Evolutionary conservation across 2,113 vertebrate genomes (phyloP), one percentile per base, ranked within the genome.

Genomic region (Psilopogon haemacephalus): DNA sequence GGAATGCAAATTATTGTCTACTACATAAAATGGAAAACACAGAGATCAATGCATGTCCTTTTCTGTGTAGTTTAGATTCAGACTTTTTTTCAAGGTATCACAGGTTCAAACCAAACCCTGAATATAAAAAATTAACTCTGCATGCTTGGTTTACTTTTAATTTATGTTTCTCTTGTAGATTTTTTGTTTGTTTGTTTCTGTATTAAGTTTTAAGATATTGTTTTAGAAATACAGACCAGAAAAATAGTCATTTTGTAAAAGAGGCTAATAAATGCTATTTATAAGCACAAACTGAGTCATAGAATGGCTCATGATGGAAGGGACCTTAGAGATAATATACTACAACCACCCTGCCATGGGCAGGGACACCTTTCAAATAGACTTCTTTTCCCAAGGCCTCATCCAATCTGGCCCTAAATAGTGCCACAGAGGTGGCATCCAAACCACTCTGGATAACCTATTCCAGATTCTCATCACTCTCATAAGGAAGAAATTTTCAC

Each of bases 31-130:
- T 88, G 82, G 87, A 96, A 96, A 96, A 89, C 75, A 86, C 81
- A 56, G 90, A 95, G 96, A 96, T 96, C 96, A 93, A 95, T 96
- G 85, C 30, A 63, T 79, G 84, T 96, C 84, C 91, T 95, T 65
- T 91, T 95, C 32, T 1, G 4, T 50, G 68, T 71, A 58, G 63
- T 77, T 93, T 88, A 77, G 54, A 91, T 50, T 77, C 77, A 87
- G 64, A 68, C 52, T 89, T 96, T 94, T 94, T 92, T 80, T 72
- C 82, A 33, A 24, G 88, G 64, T 86, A 67, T 75, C 69, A 79
- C 46, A 71, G 44, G 75, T 92, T 88, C 65, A 95, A 91, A 94
- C n/a, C 40, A 92, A 90, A 93, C 32, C 59, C 32, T 83, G 87
- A 89, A 93, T 95, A 44, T 26, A 71, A 86, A 73, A 86, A 73